Base-by-base conservation (phyloP, 2,888 invertebrate species). In the Barypeithes pellucidus region DNA sequence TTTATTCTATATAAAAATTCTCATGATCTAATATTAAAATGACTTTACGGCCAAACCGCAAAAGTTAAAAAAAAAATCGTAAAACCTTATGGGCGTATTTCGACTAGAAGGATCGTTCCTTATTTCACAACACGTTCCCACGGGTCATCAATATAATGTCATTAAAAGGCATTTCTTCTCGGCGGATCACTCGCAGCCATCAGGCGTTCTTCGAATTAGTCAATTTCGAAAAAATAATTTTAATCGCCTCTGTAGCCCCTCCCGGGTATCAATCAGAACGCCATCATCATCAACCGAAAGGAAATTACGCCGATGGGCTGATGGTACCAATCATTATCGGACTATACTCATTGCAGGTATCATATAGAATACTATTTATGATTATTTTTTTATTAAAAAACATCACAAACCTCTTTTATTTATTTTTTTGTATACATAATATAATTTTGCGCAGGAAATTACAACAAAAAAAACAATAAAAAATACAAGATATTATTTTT, bases 261-360 rank as follows among this genome's bases (percentile, higher is more conserved):
- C 73, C 73, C 39, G 73, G 73, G 73, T 73, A 73, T 73, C 68
- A 73, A 68, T 73, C 73, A 73, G 73, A 73, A 73, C 52, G 67
- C 68, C 73, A 73, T 73, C 73, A 73, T 73, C 73, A 73, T 73
- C 68, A 73, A 65, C 68, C 18, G 43, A 36, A 62, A 65, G 65
- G 52, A 65, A 63, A 33, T 47, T 29, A 29, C n/a, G 47, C 62
- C 18, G 7, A 4, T 47, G 62, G 62, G 47, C 54, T 54, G 54
- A 54, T 54, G 54, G 54, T 24, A 54, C 54, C 54, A 54, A 54
- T 52, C 24, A 50, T 22, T 47, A 50, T 50, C 22, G 50, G 50
- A n/a, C 22, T n/a, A 20, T 20, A 12, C n/a, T 24, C 9, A 50
- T 8, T 50, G 22, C 5, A 20, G 47, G 47, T 47, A 47, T 20